Conservation (phyloP, 37 sponge, comb jelly and placozoan species). For the Bolinopsis microptera region DNA sequence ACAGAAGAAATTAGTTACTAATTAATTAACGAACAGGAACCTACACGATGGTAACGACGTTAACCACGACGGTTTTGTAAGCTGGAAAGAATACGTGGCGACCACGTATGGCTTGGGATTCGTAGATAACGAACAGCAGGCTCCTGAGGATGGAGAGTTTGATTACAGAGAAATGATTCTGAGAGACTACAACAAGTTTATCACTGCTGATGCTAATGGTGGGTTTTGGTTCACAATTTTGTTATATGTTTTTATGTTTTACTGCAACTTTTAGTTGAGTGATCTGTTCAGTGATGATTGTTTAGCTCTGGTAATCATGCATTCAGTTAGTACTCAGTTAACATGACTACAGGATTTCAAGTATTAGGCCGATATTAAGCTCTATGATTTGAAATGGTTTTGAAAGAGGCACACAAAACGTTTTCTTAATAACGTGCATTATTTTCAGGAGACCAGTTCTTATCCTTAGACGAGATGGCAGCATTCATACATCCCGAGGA, state of each 20-base stretch:
- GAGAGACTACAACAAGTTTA: constrained; percentile 50
- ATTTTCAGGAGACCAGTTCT: constrained; percentile 6
- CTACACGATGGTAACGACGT: constrained; percentile 55
- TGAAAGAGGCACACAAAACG: too few relatives aligned
- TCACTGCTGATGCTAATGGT: constrained; percentile 30
- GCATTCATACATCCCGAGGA: constrained; percentile 30
- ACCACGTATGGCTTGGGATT: constrained; percentile 11
- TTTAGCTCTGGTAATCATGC: too few relatives aligned
- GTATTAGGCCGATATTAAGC: too few relatives aligned
- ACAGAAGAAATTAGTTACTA: too few relatives aligned
- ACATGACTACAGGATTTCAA: too few relatives aligned
- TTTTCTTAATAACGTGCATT: too few relatives aligned
- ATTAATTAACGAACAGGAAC: not conserved
- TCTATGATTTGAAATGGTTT: too few relatives aligned
- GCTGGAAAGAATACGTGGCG: constrained; percentile 48
- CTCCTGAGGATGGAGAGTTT: not conserved
- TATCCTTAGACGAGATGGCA: constrained; percentile 33
- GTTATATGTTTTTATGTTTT: too few relatives aligned
- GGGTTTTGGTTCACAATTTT: too few relatives aligned
- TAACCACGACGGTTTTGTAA: constrained; percentile 15
- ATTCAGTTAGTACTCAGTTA: too few relatives aligned
- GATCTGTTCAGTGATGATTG: too few relatives aligned
- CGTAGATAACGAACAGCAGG: constrained; percentile 41
- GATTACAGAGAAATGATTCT: constrained; percentile 41
- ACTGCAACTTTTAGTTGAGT: too few relatives aligned